Evolutionary conservation across 2,888 invertebrate species (phyloP), one percentile per base, ranked within the genome.

Genomic region (Mechanitis messenoides): DNA sequence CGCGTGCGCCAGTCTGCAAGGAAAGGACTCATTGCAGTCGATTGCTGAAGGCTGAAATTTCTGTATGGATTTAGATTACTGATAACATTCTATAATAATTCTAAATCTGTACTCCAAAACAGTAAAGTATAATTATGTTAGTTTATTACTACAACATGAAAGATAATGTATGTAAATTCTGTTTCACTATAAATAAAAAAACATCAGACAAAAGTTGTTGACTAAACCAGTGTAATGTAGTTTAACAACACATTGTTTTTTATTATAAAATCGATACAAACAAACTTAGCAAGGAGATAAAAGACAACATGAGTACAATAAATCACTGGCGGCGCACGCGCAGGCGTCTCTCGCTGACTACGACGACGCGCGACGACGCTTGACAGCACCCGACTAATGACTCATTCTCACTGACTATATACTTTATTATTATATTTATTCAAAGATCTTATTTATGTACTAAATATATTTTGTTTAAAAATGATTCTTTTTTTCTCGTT

Each of bases 1-100:
- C 79, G 78, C 77, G 71, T 69, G 69, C 71, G 50, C 42, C 54
- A 57, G 63, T 61, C 61, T 63, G 58, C 64, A 64, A 66, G 59
- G 63, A 59, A 59, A 55, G 61, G 59, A 63, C 58, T 65, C 58
- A 35, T 60, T 63, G 64, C 62, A 67, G 67, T 63, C 63, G 67
- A 57, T 63, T 71, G 62, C 63, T 60, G 62, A 63, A 64, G 64
- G 61, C 67, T 68, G 60, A 53, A 61, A 62, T 58, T 56, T 61
- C 55, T 53, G 9, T 42, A 42, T 7, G 9, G 9, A 42, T 42
- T 42, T 42, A 42, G 1, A 9, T 1, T 11, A 42, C 9, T 9
- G 9, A 35, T 35, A 5, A 35, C 3, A 35, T 20, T 20, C 20
- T 20, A 20, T 20, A 20, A 20, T 20, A 20, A 20, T 20, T 20